Percentiles rank a stretch among this genome's conserved stretches.
These are phyloP conservation scores for Rhodeus uyekii DNA, from an alignment of 2,797 vertebrate species.

Conservation along the genomic window DNA sequence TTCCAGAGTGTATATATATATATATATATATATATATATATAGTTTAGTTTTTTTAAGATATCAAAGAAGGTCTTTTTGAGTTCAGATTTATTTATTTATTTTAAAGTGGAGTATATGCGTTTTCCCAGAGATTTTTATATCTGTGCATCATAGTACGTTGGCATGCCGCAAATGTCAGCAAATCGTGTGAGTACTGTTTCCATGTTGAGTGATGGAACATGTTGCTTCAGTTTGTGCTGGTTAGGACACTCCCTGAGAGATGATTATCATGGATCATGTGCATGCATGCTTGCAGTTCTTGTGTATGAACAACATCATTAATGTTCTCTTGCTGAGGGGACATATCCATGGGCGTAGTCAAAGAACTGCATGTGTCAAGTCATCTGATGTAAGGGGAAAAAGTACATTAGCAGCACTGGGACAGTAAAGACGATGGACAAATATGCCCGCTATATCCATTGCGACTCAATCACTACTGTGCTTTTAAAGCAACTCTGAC, in stretches of 20 bases:
- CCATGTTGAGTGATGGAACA: constrained; percentile 43
- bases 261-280: constrained; percentile 61
- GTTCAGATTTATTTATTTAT: neutral
- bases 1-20: too few species aligned
- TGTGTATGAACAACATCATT: constrained; percentile 64
- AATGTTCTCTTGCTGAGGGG: constrained; percentile 23
- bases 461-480: constrained; percentile 49
- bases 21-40: too few species aligned
- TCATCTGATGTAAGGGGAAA: constrained; percentile 40
- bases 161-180: neutral
- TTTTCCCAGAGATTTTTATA: neutral
- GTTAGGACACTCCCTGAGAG: constrained; percentile 60
- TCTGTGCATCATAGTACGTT: neutral
- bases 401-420: constrained; percentile 53
- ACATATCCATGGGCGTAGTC: constrained; percentile 13
- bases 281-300: constrained; percentile 32
- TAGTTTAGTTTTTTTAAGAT: neutral
- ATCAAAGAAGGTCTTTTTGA: neutral
- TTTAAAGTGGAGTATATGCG: neutral
- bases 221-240: constrained; percentile 48
- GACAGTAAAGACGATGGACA: constrained; percentile 40
- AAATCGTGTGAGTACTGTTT: constrained; percentile 11
- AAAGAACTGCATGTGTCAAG: constrained; percentile 49
- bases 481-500: constrained; percentile 31
- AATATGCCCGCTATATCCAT: constrained; percentile 53